A percentile compares a stretch with the other conserved stretches of the same genome.
These are phyloP conservation scores for Pyralis farinalis DNA, from an alignment of 2,888 invertebrate genomes.

Conservation along the genomic window DNA sequence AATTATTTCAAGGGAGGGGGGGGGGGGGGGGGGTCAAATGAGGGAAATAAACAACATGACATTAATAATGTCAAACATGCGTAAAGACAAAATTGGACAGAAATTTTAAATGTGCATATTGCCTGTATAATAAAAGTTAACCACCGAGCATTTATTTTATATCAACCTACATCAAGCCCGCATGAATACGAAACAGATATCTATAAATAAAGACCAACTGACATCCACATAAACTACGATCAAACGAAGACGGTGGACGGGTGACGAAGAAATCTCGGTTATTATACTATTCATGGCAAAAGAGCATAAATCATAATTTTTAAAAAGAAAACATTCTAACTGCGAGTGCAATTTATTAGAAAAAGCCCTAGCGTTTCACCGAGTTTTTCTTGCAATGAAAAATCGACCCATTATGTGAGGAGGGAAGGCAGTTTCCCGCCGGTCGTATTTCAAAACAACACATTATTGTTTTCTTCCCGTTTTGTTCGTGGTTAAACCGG, in stretches of 20 bases:
- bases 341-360: constrained; percentile 56
- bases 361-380: constrained; percentile 54
- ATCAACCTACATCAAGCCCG: constrained; percentile 9
- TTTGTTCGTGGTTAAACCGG: constrained; percentile 60
- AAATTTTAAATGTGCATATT: too few species aligned
- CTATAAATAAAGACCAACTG: constrained; percentile 9
- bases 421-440: constrained; percentile 44
- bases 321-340: constrained; percentile 51
- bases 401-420: constrained; percentile 63
- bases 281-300: constrained; percentile 5
- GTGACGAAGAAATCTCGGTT: constrained; percentile 5
- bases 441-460: constrained; percentile 75
- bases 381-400: constrained; percentile 65
- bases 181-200: constrained; percentile 21
- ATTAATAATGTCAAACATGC: too few species aligned
- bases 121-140: too few species aligned
- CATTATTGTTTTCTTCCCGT: constrained; percentile 72
- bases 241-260: constrained; percentile 4
- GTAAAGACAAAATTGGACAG: too few species aligned
- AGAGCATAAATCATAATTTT: constrained; percentile 12
- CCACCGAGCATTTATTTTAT: too few species aligned
- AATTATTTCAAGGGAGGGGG: constrained; percentile 18
- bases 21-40: too few species aligned
- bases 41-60: too few species aligned
- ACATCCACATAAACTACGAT: constrained; percentile 8